These are phyloP conservation scores for Meriones unguiculatus DNA, from an alignment of 2,113 vertebrate genomes.

Conservation along the genomic window DNA sequence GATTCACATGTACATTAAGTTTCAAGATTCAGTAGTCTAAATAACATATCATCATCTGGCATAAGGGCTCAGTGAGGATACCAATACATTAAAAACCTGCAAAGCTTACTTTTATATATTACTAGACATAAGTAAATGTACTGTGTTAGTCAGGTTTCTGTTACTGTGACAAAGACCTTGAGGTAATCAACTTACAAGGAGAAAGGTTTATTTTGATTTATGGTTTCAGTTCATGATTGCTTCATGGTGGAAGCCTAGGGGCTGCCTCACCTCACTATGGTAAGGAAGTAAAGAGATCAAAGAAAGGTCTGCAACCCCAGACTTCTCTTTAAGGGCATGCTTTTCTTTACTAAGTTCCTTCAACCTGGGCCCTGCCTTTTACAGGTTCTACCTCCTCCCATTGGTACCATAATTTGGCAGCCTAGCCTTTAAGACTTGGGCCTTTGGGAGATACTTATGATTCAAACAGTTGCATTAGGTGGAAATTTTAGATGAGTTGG, in stretches of 20 bases:
- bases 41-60: neutral
- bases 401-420: neutral
- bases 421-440: neutral
- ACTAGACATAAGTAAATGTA: neutral
- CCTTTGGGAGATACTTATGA: neutral
- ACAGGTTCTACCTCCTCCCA: neutral
- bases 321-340: too few relatives aligned
- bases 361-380: rapidly evolving
- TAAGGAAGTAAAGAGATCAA: neutral
- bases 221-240: neutral
- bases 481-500: neutral
- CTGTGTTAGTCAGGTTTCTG: neutral
- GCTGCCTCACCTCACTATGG: neutral
- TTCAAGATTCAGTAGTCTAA: neutral
- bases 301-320: neutral
- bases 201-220: too few relatives aligned
- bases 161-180: neutral
- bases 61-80: neutral
- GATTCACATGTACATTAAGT: neutral
- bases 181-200: neutral
- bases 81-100: neutral
- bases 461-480: neutral
- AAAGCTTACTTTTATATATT: neutral
- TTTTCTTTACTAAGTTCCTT: neutral
- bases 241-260: neutral